Conservation (phyloP, 2,113 vertebrate species). For the Myrmecobius fasciatus region DNA sequence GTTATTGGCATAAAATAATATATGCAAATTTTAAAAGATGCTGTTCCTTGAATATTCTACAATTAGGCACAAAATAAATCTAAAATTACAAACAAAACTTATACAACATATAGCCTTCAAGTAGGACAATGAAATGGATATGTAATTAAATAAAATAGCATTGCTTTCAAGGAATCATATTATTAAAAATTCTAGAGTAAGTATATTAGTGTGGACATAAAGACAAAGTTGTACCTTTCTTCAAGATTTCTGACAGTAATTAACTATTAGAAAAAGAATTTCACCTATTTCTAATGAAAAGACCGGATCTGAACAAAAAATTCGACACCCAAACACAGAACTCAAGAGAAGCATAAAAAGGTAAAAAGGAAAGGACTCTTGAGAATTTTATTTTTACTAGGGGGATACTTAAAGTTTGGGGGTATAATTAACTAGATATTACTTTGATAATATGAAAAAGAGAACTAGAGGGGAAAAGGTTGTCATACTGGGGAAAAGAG, state of each 20-base stretch:
- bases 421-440: too few relatives aligned
- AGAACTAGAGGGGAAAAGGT: too few relatives aligned
- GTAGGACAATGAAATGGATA: slow-evolving; percentile 74
- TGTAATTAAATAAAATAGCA: slow-evolving; percentile 74
- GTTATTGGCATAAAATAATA: slow-evolving; percentile 52
- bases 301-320: too few relatives aligned
- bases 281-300: too few relatives aligned
- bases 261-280: slow-evolving; percentile 66
- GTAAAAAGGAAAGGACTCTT: too few relatives aligned
- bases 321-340: too few relatives aligned
- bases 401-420: too few relatives aligned
- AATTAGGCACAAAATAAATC: slow-evolving; percentile 63
- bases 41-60: slow-evolving; percentile 29
- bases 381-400: too few relatives aligned
- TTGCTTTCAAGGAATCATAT: slow-evolving; percentile 66
- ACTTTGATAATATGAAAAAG: too few relatives aligned
- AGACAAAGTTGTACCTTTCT: slow-evolving; percentile 59
- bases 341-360: too few relatives aligned
- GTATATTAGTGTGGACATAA: slow-evolving; percentile 66
- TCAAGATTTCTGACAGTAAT: slow-evolving; percentile 62
- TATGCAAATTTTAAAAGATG: slow-evolving; percentile 46
- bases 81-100: slow-evolving; percentile 56
- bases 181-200: slow-evolving; percentile 77
- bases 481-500: too few relatives aligned
- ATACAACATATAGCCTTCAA: slow-evolving; percentile 41